Conservation (phyloP, 2,113 vertebrate species). For the Mola mola region DNA sequence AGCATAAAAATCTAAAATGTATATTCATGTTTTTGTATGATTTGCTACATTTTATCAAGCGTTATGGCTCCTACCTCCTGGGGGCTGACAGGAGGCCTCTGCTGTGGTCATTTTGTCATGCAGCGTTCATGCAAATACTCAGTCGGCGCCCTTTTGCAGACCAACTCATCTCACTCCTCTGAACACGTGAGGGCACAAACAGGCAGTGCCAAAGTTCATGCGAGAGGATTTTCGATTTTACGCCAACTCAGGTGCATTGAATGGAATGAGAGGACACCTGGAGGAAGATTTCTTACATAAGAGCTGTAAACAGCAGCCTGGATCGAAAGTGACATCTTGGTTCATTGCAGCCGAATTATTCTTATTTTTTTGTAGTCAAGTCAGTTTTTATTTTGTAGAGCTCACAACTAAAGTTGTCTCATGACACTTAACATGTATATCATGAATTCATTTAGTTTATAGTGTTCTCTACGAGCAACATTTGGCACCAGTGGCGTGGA, state of each 20-base stretch:
- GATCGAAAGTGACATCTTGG: background rate
- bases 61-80: conserved; percentile 3
- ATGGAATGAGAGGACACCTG: background rate
- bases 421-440: too few species aligned
- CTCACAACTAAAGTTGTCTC: too few species aligned
- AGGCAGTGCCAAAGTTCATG: conserved; percentile 21
- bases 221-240: background rate
- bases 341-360: conserved; percentile 16
- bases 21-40: too few species aligned
- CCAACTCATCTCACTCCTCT: conserved; percentile 57
- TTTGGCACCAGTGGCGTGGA: too few species aligned
- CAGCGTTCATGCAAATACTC: conserved; percentile 66
- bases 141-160: conserved; percentile 43
- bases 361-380: too few species aligned
- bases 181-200: conserved; percentile 38
- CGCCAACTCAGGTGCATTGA: too few species aligned
- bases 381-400: too few species aligned
- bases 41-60: background rate
- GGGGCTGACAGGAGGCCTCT: conserved; percentile 33
- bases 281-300: conserved; percentile 11
- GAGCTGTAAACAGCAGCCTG: background rate
- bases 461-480: too few species aligned
- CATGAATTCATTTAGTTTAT: too few species aligned
- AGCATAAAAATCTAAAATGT: too few species aligned
- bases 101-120: conserved; percentile 53